Conservation (phyloP, 2,113 vertebrate species). For the Plecturocebus donacophilus region DNA sequence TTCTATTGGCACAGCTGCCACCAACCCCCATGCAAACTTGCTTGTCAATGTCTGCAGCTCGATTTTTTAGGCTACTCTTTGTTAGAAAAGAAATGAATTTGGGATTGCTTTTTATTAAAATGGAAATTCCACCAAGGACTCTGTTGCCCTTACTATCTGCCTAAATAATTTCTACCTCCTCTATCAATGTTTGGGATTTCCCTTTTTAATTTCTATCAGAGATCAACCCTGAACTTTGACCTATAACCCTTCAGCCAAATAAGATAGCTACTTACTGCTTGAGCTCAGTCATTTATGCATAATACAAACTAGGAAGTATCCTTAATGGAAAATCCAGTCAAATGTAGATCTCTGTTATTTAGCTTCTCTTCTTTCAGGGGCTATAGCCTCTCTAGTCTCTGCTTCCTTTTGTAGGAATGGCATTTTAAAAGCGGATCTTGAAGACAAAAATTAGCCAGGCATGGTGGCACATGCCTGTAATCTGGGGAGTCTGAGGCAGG, state of each 20-base stretch:
- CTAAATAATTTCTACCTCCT: no score
- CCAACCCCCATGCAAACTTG: no score
- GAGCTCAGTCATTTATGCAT: background rate
- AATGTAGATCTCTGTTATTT: background rate
- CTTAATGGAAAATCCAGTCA: background rate
- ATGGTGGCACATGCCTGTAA: no score
- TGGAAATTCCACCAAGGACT: no score
- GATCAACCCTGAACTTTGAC: background rate
- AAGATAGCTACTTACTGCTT: background rate
- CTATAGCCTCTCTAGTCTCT: background rate
- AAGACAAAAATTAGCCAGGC: background rate
- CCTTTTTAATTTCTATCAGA: background rate
- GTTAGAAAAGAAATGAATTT: no score
- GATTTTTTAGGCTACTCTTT: no score
- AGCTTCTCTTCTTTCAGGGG: background rate
- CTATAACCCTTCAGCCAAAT: background rate
- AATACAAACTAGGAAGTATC: background rate
- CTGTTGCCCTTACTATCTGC: no score
- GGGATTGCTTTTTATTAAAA: no score
- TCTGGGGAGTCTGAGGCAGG: no score
- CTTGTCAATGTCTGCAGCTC: no score
- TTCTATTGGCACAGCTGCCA: no score
- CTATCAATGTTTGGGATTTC: background rate
- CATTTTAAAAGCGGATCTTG: background rate
- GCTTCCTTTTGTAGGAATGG: background rate